Evolutionary conservation across 23 tunicate species (phyloP).

Genomic region (Diplosoma virens): DNA sequence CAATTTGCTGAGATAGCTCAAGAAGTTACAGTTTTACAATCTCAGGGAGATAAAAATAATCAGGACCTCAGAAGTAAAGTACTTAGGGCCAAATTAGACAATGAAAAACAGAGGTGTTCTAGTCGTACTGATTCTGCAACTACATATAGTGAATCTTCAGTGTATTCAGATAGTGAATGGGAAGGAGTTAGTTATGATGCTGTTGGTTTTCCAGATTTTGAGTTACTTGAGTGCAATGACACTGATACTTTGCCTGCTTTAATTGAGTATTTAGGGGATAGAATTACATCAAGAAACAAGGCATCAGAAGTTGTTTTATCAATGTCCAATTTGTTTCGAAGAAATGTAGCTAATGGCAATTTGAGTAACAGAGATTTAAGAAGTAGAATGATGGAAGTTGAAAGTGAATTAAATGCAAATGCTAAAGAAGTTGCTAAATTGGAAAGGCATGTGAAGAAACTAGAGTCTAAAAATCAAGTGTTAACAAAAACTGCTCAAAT

Average conservation of each 20-base stretch:
- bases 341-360: constrained; percentile 25
- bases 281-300: constrained; percentile 33
- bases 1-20: constrained; percentile 97
- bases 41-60: constrained; percentile 57
- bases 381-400: constrained; percentile 48
- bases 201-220: constrained; percentile 57
- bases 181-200: constrained; percentile 42
- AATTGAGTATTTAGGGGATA: constrained; percentile 34
- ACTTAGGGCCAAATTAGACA: too few relatives aligned
- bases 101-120: too few relatives aligned
- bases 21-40: constrained; percentile 59
- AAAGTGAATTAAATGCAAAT: constrained; percentile 32
- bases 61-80: neutral
- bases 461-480: constrained; percentile 94
- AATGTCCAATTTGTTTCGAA: constrained; percentile 39
- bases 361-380: constrained; percentile 49
- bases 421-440: constrained; percentile 60
- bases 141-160: neutral
- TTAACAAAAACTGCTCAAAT: constrained; percentile 73
- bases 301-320: neutral
- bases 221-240: constrained; percentile 52
- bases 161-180: constrained; percentile 41
- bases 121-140: neutral
- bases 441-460: constrained; percentile 82
- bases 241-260: constrained; percentile 50